Conservation (phyloP, 2,113 vertebrate species). For the Sciurus niger region DNA sequence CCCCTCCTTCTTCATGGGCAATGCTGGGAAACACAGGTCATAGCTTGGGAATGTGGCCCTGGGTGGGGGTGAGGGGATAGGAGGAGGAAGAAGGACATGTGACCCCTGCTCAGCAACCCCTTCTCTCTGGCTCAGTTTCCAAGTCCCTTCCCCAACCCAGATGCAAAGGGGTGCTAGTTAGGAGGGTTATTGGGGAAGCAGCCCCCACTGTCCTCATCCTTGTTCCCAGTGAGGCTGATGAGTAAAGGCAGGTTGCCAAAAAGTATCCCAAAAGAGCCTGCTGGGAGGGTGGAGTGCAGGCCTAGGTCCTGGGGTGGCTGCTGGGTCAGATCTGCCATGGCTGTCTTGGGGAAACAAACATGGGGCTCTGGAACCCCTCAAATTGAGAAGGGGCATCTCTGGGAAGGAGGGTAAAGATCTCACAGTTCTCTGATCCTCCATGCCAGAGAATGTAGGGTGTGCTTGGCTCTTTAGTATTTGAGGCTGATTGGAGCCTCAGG, state of each 20-base stretch:
- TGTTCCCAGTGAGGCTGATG: background rate
- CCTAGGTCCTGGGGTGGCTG: background rate
- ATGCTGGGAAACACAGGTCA: conserved; percentile 76
- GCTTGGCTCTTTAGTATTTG: background rate
- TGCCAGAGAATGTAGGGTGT: background rate
- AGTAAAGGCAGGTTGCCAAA: background rate
- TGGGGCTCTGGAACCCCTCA: background rate
- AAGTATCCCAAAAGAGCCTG: background rate
- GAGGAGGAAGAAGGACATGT: conserved; percentile 9
- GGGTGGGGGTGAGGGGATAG: background rate
- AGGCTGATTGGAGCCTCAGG: background rate
- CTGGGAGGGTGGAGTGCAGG: background rate
- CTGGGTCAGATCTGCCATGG: background rate
- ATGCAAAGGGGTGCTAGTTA: background rate
- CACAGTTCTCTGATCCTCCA: background rate
- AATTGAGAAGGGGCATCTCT: background rate
- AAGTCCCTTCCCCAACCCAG: background rate
- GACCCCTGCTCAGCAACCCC: background rate
- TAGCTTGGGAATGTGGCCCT: conserved; percentile 78
- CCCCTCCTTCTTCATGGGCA: conserved; percentile 4
- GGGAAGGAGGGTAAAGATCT: background rate
- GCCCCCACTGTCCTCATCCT: background rate
- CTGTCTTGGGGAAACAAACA: background rate
- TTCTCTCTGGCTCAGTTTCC: background rate
- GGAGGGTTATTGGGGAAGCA: background rate